Evolutionary conservation across 2,888 invertebrate genomes (phyloP), one percentile per base, ranked within the genome.

Genomic region (Panzeria rudis): DNA sequence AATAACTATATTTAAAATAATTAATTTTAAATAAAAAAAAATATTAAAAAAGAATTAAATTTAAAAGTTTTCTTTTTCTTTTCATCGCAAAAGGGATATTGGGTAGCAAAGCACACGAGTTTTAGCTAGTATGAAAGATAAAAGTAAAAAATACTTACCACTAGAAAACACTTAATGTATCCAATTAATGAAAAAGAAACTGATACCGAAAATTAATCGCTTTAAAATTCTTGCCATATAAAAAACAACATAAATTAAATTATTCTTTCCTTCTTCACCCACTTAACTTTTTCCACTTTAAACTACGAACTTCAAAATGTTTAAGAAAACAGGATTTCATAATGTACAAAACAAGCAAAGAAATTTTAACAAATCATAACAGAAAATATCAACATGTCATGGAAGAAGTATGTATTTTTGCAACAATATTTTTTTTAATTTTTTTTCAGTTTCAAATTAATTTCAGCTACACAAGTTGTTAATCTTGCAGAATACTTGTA

Each of bases 401-500:
- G 38, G 47, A n/a, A 75, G n/a, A 64, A 62, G 17, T n/a, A 32
- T 29, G 7, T 44, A 76, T 56, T 76, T 72, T 50, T 80, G 79
- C 52, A 72, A 62, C n/a, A 69, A 50, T 50, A 25, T 47, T 38
- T 17, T 17, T 17, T 59, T 25, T 50, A 23, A 25, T 23, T 61
- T 15, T 35, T 59, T 56, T n/a, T 38, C 23, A 50, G 32, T 61
- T 76, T 32, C 25, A 66, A 59, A 52, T 38, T 41, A 62, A 82
- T 69, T 62, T 62, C 62, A 71, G 13, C 54, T 47, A 71, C 56
- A 77, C 56, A 77, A 69, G 44, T 62, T 75, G 44, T 69, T 76
- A 54, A 66, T 56, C 38, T 77, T 76, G 76, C 76, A 82, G 62
- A 82, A 75, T 66, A 54, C 9, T 56, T 44, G 32, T 52, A 54